Base-by-base conservation (phyloP, 2,888 invertebrate species). In the Campaea margaritaria region DNA sequence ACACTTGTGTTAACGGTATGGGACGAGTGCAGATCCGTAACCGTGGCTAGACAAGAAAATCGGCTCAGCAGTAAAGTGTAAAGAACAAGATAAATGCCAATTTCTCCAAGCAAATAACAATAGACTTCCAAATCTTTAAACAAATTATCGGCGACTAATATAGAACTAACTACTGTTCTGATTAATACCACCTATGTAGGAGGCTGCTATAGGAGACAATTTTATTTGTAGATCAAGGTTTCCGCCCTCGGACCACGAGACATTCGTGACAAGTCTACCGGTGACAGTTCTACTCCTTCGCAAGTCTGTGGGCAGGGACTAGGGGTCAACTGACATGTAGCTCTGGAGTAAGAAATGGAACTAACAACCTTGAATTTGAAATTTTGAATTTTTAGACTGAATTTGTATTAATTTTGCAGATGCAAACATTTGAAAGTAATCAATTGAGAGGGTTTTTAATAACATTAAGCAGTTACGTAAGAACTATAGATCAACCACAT, bases 221-320 rank as follows among this genome's bases (percentile, higher is more conserved):
- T 52, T 49, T 55, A 63, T 61, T 64, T 56, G 60, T 59, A 58
- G 52, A 67, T 55, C 65, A 65, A 69, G 69, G 67, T 36, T 63
- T 39, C 63, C 67, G 65, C 67, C 69, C 54, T 59, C 68, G 42
- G 42, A 48, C 7, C 36, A 27, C 50, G 51, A 45, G 39, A 14
- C 39, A 41, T 21, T 34, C 43, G 60, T 60, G 49, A 47, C 60
- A 51, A 51, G 55, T 31, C 51, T 43, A 14, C 12, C 31, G 38
- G 43, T 55, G 60, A 47, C 55, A 55, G 21, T 21, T 51, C 50
- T 50, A 61, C 64, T 62, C 65, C 64, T 57, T 55, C 64, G 61
- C 59, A 60, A 53, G 21, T 57, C 62, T 58, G 67, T 69, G 58
- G 67, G 69, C 31, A 31, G 31, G 31, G 31, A 31, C 31, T 27